Conservation (phyloP, 2,888 invertebrate species). For the Bugulina stolonifera region DNA sequence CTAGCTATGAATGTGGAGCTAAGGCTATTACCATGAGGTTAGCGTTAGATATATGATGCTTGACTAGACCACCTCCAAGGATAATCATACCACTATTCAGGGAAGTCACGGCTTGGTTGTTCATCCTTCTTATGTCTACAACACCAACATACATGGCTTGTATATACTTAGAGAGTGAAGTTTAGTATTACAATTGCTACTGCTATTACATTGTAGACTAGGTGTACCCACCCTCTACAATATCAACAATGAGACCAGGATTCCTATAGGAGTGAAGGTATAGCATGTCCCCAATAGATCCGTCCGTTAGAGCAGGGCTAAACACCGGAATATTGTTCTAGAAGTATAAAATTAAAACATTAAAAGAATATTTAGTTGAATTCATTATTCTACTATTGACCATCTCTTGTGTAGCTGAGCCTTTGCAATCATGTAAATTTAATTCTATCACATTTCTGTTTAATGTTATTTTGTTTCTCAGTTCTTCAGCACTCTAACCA, state of each 20-base stretch:
- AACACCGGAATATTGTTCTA: slow-evolving; percentile 91
- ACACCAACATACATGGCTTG: too few species aligned
- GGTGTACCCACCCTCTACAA: slow-evolving; percentile 66
- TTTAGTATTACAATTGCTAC: too few species aligned
- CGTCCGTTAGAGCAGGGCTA: slow-evolving; percentile 95
- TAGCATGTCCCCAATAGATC: slow-evolving; percentile 94
- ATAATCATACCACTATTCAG: slow-evolving; percentile 92
- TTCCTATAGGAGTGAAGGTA: slow-evolving; percentile 92
- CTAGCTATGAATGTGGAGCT: too few species aligned
- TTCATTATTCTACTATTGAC: too few species aligned
- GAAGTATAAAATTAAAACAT: slow-evolving; percentile 31
- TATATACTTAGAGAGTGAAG: too few species aligned
- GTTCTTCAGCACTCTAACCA: too few species aligned
- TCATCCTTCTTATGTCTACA: slow-evolving; percentile 77
- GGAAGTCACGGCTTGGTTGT: slow-evolving; percentile 91
- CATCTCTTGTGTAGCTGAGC: too few species aligned
- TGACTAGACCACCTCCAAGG: slow-evolving; percentile 90
- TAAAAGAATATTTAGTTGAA: too few species aligned
- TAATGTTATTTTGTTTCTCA: too few species aligned
- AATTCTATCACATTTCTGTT: too few species aligned
- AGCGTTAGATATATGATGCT: slow-evolving; percentile 98
- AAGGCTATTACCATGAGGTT: slow-evolving; percentile 97
- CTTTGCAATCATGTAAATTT: too few species aligned
- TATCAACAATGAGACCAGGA: slow-evolving; percentile 87
- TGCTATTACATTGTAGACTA: too few species aligned